Conservation (phyloP, 2,797 vertebrate species). For the Tiaroga cobitis region DNA sequence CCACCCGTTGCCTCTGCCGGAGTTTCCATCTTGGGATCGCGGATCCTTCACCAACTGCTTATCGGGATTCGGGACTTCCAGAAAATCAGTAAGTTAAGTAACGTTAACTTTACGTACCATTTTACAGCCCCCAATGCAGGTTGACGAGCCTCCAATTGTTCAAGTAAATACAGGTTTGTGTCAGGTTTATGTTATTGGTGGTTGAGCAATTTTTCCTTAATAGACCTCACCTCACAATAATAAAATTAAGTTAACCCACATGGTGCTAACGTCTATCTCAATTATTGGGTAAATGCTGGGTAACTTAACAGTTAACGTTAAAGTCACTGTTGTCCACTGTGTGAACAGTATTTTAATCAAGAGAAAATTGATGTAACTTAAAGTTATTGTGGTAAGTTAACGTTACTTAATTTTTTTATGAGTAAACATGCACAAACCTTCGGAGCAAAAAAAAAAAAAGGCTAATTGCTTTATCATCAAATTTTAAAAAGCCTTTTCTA, state of each 20-base stretch:
- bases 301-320: not conserved
- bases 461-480: too few relatives aligned
- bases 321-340: not conserved
- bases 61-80: too few relatives aligned
- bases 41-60: too few relatives aligned
- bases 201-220: not conserved
- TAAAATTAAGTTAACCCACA: not conserved
- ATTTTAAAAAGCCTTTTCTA: not conserved
- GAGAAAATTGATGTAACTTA: not conserved
- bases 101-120: too few relatives aligned
- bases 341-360: not conserved
- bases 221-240: not conserved
- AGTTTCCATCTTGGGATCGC: too few relatives aligned
- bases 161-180: not conserved
- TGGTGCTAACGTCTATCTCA: not conserved
- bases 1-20: too few relatives aligned
- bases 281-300: not conserved
- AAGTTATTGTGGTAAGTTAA: not conserved
- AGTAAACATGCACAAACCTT: not conserved
- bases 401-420: not conserved
- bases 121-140: too few relatives aligned
- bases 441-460: not conserved
- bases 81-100: too few relatives aligned
- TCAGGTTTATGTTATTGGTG: not conserved
- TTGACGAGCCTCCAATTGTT: not conserved